Base-by-base conservation (phyloP, 2,113 vertebrate genomes). In the Cavia aperea region DNA sequence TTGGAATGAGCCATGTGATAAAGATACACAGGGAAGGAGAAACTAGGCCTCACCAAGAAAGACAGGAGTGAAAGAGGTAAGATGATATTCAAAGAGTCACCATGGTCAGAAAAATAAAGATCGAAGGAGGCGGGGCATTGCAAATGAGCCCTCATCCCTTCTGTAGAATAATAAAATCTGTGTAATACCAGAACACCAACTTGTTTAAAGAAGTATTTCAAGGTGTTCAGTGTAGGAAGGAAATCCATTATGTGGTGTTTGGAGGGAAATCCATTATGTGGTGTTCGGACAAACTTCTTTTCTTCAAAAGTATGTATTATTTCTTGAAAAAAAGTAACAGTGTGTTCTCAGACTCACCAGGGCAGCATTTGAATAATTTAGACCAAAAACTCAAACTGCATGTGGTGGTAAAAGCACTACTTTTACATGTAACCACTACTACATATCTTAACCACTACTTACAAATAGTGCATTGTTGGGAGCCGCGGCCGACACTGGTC, bases 1-100 rank as follows among this genome's bases (percentile, higher is more conserved):
- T 94, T 97, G 86, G 92, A 97, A 97, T 90, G 95, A 97, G 68
- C 95, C 95, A 90, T 91, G 92, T 86, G 82, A 96, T 85, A 94
- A 43, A 94, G 89, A 96, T 54, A 94, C 93, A 93, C 5, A 19
- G 60, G 73, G 81, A 94, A 96, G 83, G 90, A 93, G 91, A 84
- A 65, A 72, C 16, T 23, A 91, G 86, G 83, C 39, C 90, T 94
- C 56, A 84, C 86, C 93, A 96, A 96, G 86, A 92, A 95, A 95
- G 60, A 95, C 92, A 92, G 46, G 81, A 51, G 39, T 11, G 31
- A 89, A 73, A 86, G 9, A 77, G 58, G 96, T 95, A 88, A 92
- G 60, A 43, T 51, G 93, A 94, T 73, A 92, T 84, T 95, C 90
- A 43, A 73, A 95, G 81, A 95, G 89, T 96, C 95, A 95, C 1